Percentiles rank a stretch among this genome's conserved stretches.
Conservation (phyloP, 2,797 vertebrate genomes). For the Oryzias sinensis region DNA sequence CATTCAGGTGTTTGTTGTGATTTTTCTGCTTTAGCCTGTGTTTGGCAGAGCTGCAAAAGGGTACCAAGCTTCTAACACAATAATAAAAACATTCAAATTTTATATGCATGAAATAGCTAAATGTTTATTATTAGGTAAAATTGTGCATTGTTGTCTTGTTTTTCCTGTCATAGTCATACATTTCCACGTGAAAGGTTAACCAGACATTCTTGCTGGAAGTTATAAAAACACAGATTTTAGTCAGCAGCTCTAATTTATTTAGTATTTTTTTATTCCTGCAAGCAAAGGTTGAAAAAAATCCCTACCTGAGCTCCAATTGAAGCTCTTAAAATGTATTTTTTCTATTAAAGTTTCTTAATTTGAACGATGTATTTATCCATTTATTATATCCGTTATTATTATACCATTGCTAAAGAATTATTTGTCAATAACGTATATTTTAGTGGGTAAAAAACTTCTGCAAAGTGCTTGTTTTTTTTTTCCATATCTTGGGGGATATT, state of each 20-base stretch:
- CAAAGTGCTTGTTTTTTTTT: no score
- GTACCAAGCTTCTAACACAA: no score
- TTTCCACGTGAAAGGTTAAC: constrained; percentile 44
- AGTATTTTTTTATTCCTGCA: constrained; percentile 42
- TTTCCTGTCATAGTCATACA: constrained; percentile 4
- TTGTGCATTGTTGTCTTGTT: no score
- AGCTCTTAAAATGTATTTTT: constrained; percentile 33
- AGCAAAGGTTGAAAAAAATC: constrained; percentile 49
- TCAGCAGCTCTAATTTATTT: constrained; percentile 47
- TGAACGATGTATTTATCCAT: not conserved
- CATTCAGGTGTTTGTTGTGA: constrained; percentile 15
- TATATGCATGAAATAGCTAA: no score
- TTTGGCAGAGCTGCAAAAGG: not conserved
- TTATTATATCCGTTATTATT: no score
- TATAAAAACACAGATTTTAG: constrained; percentile 54
- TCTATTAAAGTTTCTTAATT: constrained; percentile 7
- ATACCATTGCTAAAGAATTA: no score
- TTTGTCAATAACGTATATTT: not conserved
- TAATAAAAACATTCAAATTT: no score
- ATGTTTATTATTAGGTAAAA: no score
- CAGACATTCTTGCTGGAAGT: constrained; percentile 60
- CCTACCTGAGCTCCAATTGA: constrained; percentile 36
- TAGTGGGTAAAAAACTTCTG: not conserved
- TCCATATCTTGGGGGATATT: no score
- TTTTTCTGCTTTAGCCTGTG: not conserved